Evolutionary conservation across 2,113 vertebrate genomes (phyloP).

Genomic region (Dipodomys spectabilis): DNA sequence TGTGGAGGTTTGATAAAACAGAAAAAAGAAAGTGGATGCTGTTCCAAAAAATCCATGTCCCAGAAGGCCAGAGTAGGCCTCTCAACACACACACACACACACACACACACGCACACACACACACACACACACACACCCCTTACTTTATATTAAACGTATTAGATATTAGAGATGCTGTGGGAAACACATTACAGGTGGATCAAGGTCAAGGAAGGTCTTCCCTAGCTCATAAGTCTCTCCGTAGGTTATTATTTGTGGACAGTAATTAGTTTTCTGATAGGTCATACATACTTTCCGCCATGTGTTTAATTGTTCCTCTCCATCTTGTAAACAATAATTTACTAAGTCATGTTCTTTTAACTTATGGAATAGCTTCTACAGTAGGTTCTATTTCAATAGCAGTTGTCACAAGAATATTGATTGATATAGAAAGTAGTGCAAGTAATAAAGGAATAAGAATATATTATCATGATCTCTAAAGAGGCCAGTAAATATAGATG

Average conservation of each 20-base stretch:
- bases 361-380: neutral
- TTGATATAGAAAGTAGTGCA: neutral
- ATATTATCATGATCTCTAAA: neutral
- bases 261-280: conserved; percentile 30
- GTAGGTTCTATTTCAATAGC: neutral
- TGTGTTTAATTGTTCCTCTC: neutral
- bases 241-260: conserved; percentile 57
- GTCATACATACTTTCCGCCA: neutral
- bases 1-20: neutral
- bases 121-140: no score
- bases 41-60: neutral
- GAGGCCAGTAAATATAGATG: neutral
- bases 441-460: neutral
- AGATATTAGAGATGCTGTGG: neutral
- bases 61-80: neutral
- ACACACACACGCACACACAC: no score
- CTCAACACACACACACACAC: no score
- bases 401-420: neutral
- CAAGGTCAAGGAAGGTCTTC: conserved; percentile 38
- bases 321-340: neutral
- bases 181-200: neutral
- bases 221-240: neutral
- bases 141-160: no score
- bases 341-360: neutral
- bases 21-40: conserved; percentile 28